Conservation (phyloP, 1,140 invertebrate species). For the Drosophila orena region DNA sequence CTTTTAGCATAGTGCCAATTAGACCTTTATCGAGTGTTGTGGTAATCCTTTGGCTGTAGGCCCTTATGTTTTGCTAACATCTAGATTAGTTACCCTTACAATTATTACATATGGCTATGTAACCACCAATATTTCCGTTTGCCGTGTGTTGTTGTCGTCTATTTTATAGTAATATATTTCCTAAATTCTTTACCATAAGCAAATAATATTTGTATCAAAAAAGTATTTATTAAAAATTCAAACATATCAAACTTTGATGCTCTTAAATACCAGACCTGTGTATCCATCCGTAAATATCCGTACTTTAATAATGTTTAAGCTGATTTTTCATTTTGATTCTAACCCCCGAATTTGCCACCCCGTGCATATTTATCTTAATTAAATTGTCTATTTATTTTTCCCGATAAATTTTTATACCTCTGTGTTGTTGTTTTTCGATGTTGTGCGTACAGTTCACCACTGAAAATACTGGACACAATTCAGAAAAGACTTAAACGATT, state of each 20-base stretch:
- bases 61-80: constrained; percentile 10
- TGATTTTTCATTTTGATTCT: constrained; percentile 18
- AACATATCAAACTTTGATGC: constrained; percentile 43
- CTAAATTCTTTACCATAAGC: constrained; percentile 20
- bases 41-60: constrained; percentile 1
- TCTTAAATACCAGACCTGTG: constrained; percentile 23
- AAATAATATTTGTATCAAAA: constrained; percentile 3
- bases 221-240: background rate
- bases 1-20: background rate
- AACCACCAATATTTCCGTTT: constrained; percentile 22
- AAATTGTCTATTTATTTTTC: constrained; percentile 29
- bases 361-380: constrained; percentile 10
- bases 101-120: constrained; percentile 20
- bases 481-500: constrained; percentile 22
- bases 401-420: constrained; percentile 74
- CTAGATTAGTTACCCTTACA: constrained; percentile 23
- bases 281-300: background rate
- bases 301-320: constrained; percentile 20
- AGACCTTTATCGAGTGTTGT: background rate
- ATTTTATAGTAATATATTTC: constrained; percentile 41
- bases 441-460: constrained; percentile 63
- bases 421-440: constrained; percentile 77
- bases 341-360: constrained; percentile 16
- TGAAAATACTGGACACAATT: constrained; percentile 34
- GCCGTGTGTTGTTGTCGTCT: constrained; percentile 41